Evolutionary conservation across 2,888 invertebrate genomes (phyloP).

Genomic region (Pristionchus japonicus): DNA sequence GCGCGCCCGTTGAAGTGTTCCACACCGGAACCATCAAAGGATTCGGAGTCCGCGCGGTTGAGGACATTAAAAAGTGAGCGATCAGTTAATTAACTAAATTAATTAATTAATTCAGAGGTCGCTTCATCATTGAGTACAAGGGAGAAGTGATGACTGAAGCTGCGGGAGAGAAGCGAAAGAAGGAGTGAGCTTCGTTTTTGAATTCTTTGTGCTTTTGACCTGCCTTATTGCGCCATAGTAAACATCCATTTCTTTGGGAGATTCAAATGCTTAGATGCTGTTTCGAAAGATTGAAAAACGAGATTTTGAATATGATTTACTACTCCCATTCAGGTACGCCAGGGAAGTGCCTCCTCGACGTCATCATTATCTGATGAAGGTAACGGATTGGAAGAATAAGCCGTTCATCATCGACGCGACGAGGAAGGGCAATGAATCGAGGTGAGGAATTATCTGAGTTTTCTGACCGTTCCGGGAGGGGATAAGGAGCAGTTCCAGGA

Average conservation of each 20-base stretch:
- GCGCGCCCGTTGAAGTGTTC: conserved; percentile 86
- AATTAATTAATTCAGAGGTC: conserved; percentile 82
- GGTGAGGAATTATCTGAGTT: not conserved
- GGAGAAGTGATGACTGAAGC: conserved; percentile 94
- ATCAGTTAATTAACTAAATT: not conserved
- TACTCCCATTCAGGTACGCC: conserved; percentile 27
- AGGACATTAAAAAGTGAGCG: conserved; percentile 85
- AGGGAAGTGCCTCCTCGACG: not conserved
- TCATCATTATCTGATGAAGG: conserved; percentile 67
- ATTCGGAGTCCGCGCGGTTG: conserved; percentile 87
- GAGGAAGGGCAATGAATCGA: conserved; percentile 91
- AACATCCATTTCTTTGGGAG: too few relatives aligned
- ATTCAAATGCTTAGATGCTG: too few relatives aligned
- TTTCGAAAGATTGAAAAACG: too few relatives aligned
- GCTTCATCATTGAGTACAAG: conserved; percentile 97
- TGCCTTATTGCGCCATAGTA: too few relatives aligned
- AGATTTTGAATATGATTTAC: too few relatives aligned
- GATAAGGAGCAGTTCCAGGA: too few relatives aligned
- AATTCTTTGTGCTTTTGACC: too few relatives aligned
- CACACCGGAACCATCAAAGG: conserved; percentile 90
- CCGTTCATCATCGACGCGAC: conserved; percentile 92
- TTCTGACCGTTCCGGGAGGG: too few relatives aligned
- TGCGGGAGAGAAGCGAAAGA: conserved; percentile 84
- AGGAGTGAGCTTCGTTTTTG: not conserved
- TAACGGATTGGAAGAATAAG: conserved; percentile 40